Evolutionary conservation across 2,888 invertebrate species (phyloP).

Genomic region (Idaea straminata): DNA sequence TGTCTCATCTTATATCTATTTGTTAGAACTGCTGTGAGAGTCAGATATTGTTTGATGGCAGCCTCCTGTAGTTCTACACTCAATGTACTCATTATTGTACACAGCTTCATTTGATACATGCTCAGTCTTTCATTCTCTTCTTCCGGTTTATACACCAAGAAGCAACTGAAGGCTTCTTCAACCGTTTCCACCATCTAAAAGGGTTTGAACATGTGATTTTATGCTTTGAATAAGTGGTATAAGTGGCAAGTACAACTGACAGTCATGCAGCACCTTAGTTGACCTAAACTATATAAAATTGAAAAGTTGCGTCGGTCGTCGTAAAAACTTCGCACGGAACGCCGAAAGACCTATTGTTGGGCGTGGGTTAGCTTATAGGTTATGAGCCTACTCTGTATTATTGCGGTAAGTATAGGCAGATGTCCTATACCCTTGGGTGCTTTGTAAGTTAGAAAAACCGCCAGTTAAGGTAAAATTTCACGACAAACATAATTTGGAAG

Average conservation of each 20-base stretch:
- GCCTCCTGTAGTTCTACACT: constrained; percentile 87
- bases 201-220: constrained; percentile 10
- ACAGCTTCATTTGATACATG: constrained; percentile 85
- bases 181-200: constrained; percentile 89
- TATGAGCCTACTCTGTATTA: not conserved
- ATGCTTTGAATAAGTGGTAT: not conserved
- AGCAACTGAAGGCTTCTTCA: constrained; percentile 94
- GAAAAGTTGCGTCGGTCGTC: no score
- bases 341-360: not conserved
- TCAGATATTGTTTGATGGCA: constrained; percentile 87
- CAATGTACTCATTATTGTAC: constrained; percentile 82
- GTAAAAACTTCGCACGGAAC: not conserved
- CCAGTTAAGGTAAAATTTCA: not conserved
- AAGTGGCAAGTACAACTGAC: not conserved
- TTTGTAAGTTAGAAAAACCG: no score
- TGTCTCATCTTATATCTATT: constrained; percentile 88
- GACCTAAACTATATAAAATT: not conserved
- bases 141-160: constrained; percentile 88
- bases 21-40: constrained; percentile 85
- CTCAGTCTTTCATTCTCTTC: constrained; percentile 84
- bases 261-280: not conserved
- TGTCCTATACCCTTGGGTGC: no score
- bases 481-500: not conserved
- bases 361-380: not conserved
- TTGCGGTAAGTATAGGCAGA: no score